Evolutionary conservation across 2,888 invertebrate species (phyloP).

Genomic region (Leptinotarsa haldemani): DNA sequence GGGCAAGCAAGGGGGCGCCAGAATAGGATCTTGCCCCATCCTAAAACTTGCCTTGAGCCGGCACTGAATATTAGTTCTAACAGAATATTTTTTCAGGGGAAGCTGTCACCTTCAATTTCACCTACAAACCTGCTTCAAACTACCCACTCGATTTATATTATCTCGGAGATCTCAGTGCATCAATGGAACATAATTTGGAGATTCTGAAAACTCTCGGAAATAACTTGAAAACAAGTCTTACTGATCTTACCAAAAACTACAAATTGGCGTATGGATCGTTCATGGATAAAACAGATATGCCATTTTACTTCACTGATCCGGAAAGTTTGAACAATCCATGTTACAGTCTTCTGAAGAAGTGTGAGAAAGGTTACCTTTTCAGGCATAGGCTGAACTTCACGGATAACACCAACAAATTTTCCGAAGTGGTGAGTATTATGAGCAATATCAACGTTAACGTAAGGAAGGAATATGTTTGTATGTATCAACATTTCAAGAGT

Average conservation of each 20-base stretch:
- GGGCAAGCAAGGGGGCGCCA: no score
- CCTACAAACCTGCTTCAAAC: slow-evolving; percentile 83
- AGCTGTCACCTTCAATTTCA: slow-evolving; percentile 71
- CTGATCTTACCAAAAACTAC: slow-evolving; percentile 78
- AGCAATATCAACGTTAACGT: no score
- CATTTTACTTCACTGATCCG: slow-evolving; percentile 71
- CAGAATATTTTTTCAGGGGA: slow-evolving; percentile 40
- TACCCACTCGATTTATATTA: slow-evolving; percentile 91
- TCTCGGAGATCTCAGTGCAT: slow-evolving; percentile 90
- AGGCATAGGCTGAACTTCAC: slow-evolving; percentile 82
- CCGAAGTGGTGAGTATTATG: slow-evolving; percentile 45
- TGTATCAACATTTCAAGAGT: no score
- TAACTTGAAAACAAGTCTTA: slow-evolving; percentile 71
- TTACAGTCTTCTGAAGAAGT: slow-evolving; percentile 67
- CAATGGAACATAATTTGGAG: slow-evolving; percentile 88
- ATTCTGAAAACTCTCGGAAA: slow-evolving; percentile 78
- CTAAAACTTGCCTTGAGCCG: no score
- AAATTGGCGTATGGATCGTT: slow-evolving; percentile 82
- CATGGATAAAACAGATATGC: slow-evolving; percentile 84
- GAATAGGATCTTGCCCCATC: no score
- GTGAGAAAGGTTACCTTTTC: slow-evolving; percentile 86
- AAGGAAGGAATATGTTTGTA: no score
- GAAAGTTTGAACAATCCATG: slow-evolving; percentile 72
- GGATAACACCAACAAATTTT: slow-evolving; percentile 64
- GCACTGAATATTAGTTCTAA: not conserved